Base-by-base conservation (phyloP, 2,888 invertebrate genomes). In the Clusia tigrina region DNA sequence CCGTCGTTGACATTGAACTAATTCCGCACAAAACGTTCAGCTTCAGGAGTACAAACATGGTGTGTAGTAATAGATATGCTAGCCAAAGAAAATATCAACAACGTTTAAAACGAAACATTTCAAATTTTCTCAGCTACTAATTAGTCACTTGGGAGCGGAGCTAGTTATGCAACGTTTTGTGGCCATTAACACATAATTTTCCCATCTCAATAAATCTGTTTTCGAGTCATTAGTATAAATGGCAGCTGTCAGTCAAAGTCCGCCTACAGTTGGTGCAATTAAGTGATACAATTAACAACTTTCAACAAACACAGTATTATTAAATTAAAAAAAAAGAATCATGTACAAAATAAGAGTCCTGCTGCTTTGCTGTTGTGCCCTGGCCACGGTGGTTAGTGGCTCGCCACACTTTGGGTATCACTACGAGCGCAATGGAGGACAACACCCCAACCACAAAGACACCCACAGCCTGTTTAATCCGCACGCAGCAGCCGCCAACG, bases 401-500 rank as follows among this genome's bases (percentile, higher is more conserved):
- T 64, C 67, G 25, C 71, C 71, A 32, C 69, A 71, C 54, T 70
- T 67, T 22, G 58, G 48, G 2, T 48, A 48, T 48, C 18, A 20
- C 48, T 48, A 48, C 48, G 48, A 48, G 9, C 48, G 48, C 5
- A 48, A 22, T 22, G 48, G 20, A 18, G 48, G 32, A 9, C 32
- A n/a, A n/a, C n/a, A n/a, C 55, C 25, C 1, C 57, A 54, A 9
- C 63, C 54, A 55, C 55, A 26, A 22, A 46, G 32, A 51, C 15
- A 17, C 5, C n/a, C 10, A 0, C 25, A 54, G n/a, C n/a, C 6
- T 46, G 5, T 22, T 22, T 15, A 55, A 32, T 32, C 15, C 42
- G n/a, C n/a, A n/a, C n/a, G n/a, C n/a, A 15, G 42, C 42, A n/a
- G 15, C 42, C 3, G 42, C 42, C 42, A 42, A 15, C 42, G 5